Base-by-base conservation (phyloP, 2,888 invertebrate species). In the Sinopyrophorus schimmeli region DNA sequence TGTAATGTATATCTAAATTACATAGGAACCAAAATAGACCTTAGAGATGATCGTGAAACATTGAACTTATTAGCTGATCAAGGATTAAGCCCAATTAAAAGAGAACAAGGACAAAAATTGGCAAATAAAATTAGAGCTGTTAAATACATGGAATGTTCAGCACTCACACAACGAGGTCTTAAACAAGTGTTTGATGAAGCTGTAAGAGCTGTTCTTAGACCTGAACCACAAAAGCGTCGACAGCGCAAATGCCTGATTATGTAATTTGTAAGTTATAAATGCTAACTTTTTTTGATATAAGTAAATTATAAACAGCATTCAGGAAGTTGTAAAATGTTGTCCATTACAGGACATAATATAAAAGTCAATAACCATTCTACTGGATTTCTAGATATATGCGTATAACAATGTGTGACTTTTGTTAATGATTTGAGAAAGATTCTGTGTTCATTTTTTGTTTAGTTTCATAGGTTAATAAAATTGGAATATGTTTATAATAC, bases 101-200 rank as follows among this genome's bases (percentile, higher is more conserved):
- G 96, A 63, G 97, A 97, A 76, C 98, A 99, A 76, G 98, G 97
- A 48, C 93, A 96, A 74, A 97, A 98, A 75, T 79, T 99, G 79
- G 95, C 98, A 27, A 95, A 96, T 74, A 98, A 97, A 86, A 92
- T 99, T 70, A 84, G 97, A 74, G 98, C 98, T 60, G 93, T 96
- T 46, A 96, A 95, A 80, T 99, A 99, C 74, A 92, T 99, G 88
- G 99, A 99, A 79, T 99, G 99, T 77, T 98, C 98, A 42, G 99
- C 99, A 51, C 80, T 99, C 60, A 99, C 99, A 63, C 99, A 99
- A 76, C 85, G 97, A 69, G 98, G 98, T 55, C 82, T 99, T 46
- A 95, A 96, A 76, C 93, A 94, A 82, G 98, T 99, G 47, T 99
- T 99, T 78, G 97, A 98, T 70, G 99, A 99, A 79, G 96, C 98